Base-by-base conservation (phyloP, 2,113 vertebrate genomes). In the Todiramphus saurophagus region DNA sequence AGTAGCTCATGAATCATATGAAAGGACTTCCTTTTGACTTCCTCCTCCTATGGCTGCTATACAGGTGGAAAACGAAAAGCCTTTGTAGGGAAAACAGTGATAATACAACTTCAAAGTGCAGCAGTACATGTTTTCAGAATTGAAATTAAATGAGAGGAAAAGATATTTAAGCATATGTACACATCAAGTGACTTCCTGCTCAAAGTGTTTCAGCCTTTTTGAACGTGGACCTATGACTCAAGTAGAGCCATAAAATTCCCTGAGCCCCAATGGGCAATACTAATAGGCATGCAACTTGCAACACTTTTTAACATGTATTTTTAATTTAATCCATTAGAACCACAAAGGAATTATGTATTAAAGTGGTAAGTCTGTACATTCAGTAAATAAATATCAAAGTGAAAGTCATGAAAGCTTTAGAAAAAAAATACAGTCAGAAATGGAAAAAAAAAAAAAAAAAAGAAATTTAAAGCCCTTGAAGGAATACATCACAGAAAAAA, bases 311-410 rank as follows among this genome's bases (percentile, higher is more conserved):
- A 85, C 76, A 83, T 75, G 90, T 84, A 87, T 97, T 96, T 96
- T 97, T 90, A 92, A 96, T 97, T 97, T 96, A 95, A 94, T 97
- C 96, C 95, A 97, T 97, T 97, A 96, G 92, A 97, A 90, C 89
- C 93, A 90, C 88, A 94, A 95, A 93, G 94, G 89, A 93, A 94
- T 89, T 94, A 90, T 70, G 83, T 93, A 97, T 96, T 96, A 76
- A 94, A 95, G 78, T 91, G 81, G 62, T 93, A 97, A 95, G 85
- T 94, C 60, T 74, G 69, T 53, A 72, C 62, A 75, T 90, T 89
- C 55, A 89, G 81, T 97, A 97, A 97, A 97, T 96, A 97, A 74
- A 93, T 97, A 97, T 97, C 96, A 98, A 97, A 98, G 96, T 63
- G 74, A 93, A 90, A 96, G 93, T 86, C 87, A 77, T 79, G 43